phyloP scores from a whole-genome alignment of 53 echinoderm and acorn worm genomes.

The Apostichopus leukothele region DNA sequence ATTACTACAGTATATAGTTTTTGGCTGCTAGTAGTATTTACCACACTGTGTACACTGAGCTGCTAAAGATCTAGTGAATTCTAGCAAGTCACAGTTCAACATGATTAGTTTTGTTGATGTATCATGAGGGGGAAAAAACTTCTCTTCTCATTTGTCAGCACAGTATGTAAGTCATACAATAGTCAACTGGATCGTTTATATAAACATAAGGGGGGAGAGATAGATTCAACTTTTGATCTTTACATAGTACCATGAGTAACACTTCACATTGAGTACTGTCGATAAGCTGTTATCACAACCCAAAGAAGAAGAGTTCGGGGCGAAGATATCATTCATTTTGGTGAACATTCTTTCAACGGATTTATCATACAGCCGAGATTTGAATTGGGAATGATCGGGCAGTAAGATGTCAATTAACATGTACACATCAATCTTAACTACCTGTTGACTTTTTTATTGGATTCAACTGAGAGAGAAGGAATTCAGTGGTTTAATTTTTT shows the following conservation, averaged over 20 bases:
- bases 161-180: background rate
- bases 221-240: background rate
- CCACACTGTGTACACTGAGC: too few relatives aligned
- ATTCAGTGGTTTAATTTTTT: background rate
- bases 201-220: background rate
- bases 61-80: too few relatives aligned
- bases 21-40: too few relatives aligned
- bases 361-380: background rate
- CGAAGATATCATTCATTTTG: too few relatives aligned
- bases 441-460: background rate
- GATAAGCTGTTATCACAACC: background rate
- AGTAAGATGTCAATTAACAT: background rate
- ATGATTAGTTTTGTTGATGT: too few relatives aligned
- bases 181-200: background rate
- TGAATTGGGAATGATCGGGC: background rate
- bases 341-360: background rate
- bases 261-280: too few relatives aligned
- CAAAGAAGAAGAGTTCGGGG: too few relatives aligned
- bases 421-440: background rate
- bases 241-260: background rate
- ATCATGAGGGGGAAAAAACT: too few relatives aligned
- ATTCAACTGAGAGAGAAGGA: background rate
- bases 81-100: too few relatives aligned
- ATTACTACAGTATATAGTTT: too few relatives aligned
- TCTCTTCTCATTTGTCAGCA: background rate